A percentile compares a stretch with the other conserved stretches of the same genome.
These are phyloP conservation scores for Melanerpes aurifrons DNA, from an alignment of 2,113 vertebrate genomes.

Conservation along the genomic window DNA sequence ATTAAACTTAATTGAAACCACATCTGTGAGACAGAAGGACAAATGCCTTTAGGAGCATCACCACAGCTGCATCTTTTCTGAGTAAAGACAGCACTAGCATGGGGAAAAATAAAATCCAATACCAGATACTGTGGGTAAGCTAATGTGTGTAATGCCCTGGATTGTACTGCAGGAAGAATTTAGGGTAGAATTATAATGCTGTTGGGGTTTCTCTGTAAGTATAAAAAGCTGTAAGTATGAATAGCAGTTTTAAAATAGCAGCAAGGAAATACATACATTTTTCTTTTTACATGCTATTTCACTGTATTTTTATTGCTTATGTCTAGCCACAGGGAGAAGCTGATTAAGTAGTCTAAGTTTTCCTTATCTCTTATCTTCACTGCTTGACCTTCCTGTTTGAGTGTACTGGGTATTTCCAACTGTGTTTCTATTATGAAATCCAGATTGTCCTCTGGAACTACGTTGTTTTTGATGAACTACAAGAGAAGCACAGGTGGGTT, in stretches of 20 bases:
- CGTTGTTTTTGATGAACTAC: background rate
- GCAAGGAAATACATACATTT: slow-evolving; percentile 1
- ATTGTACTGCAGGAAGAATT: background rate
- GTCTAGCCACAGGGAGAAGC: slow-evolving; percentile 6
- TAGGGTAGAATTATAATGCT: background rate
- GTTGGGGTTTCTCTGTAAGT: background rate
- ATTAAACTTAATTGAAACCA: slow-evolving; percentile 60
- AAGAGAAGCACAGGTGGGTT: slow-evolving; percentile 33
- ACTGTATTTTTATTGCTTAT: slow-evolving; percentile 2
- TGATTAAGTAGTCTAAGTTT: slow-evolving; percentile 45
- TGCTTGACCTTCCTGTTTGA: slow-evolving; percentile 44
- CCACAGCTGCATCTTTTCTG: slow-evolving; percentile 8
- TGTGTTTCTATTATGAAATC: slow-evolving; percentile 23
- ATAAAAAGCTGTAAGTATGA: background rate
- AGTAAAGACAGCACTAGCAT: background rate
- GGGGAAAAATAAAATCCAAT: slow-evolving; percentile 17
- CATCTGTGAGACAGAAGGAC: slow-evolving; percentile 33
- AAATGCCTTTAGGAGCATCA: slow-evolving; percentile 48
- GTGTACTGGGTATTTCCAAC: background rate
- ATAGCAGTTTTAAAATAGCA: background rate
- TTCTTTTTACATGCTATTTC: background rate
- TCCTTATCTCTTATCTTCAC: slow-evolving; percentile 33
- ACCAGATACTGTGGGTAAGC: background rate
- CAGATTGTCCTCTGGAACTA: slow-evolving; percentile 36
- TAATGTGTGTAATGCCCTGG: background rate